phyloP scores from a whole-genome alignment of 2,797 vertebrate genomes.

The Hypotaenidia okinawae region DNA sequence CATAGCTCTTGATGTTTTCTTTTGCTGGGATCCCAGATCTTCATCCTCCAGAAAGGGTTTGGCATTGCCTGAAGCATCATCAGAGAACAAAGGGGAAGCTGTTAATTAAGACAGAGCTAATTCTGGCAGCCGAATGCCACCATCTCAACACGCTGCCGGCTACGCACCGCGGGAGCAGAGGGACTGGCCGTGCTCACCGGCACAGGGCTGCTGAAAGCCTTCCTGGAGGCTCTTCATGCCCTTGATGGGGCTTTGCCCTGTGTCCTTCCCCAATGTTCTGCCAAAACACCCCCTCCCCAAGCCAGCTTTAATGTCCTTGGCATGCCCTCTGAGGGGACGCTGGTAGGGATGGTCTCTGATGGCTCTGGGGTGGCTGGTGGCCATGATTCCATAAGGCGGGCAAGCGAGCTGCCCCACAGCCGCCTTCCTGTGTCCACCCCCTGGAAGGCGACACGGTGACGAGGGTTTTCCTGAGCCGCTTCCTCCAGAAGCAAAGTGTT shows the following conservation, averaged over 20 bases:
- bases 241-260: background rate
- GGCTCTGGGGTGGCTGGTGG: background rate
- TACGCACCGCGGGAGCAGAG: background rate
- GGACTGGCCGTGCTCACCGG: rapidly evolving
- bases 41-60: slow-evolving; percentile 47
- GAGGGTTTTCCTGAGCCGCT: background rate
- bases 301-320: background rate
- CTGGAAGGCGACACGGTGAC: rapidly evolving
- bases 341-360: background rate
- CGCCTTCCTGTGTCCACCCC: background rate
- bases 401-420: background rate
- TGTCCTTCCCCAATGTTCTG: too few relatives aligned
- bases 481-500: background rate
- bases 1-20: slow-evolving; percentile 14
- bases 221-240: background rate
- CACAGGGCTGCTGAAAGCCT: background rate
- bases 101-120: slow-evolving; percentile 67
- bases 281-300: too few relatives aligned
- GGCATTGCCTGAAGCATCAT: slow-evolving; percentile 56
- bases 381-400: background rate
- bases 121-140: slow-evolving; percentile 46
- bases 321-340: background rate
- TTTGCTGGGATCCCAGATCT: slow-evolving; percentile 36
- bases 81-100: slow-evolving; percentile 63
- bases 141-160: background rate